Percentiles rank a stretch among this genome's conserved stretches.
These are phyloP conservation scores for Mus spicilegus DNA, from an alignment of 2,113 vertebrate species.

Conservation along the genomic window DNA sequence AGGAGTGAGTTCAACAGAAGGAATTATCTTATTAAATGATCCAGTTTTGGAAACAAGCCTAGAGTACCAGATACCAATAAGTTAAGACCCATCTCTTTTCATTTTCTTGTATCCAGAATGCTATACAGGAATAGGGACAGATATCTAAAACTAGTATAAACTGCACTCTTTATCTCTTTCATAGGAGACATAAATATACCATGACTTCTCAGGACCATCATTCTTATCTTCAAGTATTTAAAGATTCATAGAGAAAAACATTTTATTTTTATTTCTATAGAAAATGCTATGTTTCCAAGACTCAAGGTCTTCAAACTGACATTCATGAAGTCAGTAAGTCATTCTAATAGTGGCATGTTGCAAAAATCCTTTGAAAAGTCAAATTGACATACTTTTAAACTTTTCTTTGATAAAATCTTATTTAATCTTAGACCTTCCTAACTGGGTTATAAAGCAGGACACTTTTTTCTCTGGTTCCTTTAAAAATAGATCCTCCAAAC, in stretches of 20 bases:
- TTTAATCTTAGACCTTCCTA: not conserved
- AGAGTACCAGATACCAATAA: not conserved
- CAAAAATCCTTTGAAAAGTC: not conserved
- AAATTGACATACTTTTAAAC: not conserved
- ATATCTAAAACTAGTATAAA: constrained; percentile 10
- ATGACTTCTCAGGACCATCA: not conserved
- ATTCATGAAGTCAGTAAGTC: not conserved
- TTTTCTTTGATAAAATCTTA: not conserved
- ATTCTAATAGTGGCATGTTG: not conserved
- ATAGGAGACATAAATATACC: not conserved
- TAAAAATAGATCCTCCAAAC: not conserved
- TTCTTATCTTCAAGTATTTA: not conserved
- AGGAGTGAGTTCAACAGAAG: not conserved
- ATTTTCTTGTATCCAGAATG: not conserved
- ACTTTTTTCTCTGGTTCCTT: not conserved
- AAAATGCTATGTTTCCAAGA: not conserved
- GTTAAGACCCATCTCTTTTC: not conserved
- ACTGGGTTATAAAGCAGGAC: not conserved
- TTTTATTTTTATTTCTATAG: not conserved
- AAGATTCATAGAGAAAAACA: not conserved
- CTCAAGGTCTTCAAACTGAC: not conserved
- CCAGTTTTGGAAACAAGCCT: not conserved
- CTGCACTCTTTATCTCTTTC: not conserved
- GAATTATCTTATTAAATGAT: not conserved
- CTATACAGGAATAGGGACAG: not conserved